A percentile compares a stretch with the other conserved stretches of the same genome.
These are phyloP conservation scores for Epizoanthus scotinus DNA, from an alignment of 92 coral and sea anemone species.

Conservation along the genomic window DNA sequence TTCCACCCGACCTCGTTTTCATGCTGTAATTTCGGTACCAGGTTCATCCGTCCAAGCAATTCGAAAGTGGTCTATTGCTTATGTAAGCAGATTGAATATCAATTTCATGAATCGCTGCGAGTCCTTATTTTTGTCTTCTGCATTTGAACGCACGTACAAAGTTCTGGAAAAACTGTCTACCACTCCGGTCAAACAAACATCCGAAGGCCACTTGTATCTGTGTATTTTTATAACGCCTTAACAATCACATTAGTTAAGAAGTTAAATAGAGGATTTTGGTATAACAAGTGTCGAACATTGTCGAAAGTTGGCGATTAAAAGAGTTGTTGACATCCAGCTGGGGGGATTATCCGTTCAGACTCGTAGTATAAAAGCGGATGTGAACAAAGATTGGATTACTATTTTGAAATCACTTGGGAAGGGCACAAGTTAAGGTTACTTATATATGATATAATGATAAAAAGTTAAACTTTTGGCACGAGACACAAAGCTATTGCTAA, in stretches of 20 bases:
- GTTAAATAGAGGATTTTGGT: constrained; percentile 18
- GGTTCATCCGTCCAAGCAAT: too few relatives aligned
- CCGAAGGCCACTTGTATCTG: not conserved
- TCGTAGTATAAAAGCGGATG: not conserved
- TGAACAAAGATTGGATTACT: constrained; percentile 1
- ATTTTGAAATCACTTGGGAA: constrained; percentile 6
- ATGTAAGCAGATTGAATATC: too few relatives aligned
- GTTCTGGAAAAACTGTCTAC: too few relatives aligned
- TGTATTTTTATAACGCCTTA: constrained; percentile 4
- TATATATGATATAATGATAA: not conserved
- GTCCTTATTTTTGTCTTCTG: too few relatives aligned
- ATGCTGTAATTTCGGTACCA: too few relatives aligned
- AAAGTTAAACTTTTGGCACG: not conserved
- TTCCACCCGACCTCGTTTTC: too few relatives aligned
- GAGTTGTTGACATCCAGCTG: constrained; percentile 7
- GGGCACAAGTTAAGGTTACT: not conserved
- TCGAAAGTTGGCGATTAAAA: constrained; percentile 1
- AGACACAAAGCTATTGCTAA: too few relatives aligned
- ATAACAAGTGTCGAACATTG: constrained; percentile 2
- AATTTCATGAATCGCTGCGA: too few relatives aligned
- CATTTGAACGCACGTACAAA: too few relatives aligned
- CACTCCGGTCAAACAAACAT: not conserved
- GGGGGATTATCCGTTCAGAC: not conserved
- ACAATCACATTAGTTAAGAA: constrained; percentile 1
- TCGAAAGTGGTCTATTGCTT: too few relatives aligned